Percentiles rank a stretch among this genome's conserved stretches.
Conservation (phyloP, 2,888 invertebrate genomes). For the Drosophila cyrtoloma region DNA sequence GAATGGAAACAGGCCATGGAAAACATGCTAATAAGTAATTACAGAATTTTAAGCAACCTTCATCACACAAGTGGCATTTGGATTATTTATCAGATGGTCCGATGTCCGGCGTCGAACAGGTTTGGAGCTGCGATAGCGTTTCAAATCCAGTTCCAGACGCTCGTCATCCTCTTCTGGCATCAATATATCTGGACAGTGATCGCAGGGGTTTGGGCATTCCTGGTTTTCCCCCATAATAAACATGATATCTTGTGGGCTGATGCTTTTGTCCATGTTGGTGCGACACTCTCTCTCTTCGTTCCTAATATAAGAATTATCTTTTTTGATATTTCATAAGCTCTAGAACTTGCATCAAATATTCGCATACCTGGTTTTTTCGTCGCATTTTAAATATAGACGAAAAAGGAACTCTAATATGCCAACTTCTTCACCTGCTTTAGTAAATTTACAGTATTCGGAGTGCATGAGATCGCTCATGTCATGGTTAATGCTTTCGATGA, state of each 20-base stretch:
- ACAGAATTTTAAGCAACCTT: constrained; percentile 36
- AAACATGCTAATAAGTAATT: not conserved
- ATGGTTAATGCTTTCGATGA: constrained; percentile 54
- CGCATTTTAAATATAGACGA: constrained; percentile 69
- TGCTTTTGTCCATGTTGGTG: constrained; percentile 59
- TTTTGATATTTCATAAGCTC: too few relatives aligned
- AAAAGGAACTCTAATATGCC: constrained; percentile 67
- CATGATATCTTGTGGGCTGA: constrained; percentile 74
- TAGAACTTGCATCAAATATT: too few relatives aligned
- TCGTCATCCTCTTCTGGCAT: constrained; percentile 47
- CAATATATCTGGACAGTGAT: constrained; percentile 40
- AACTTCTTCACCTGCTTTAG: constrained; percentile 18
- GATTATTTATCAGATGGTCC: constrained; percentile 33
- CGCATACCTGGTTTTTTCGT: constrained; percentile 24
- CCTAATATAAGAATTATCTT: constrained; percentile 4
- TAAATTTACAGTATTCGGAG: constrained; percentile 48
- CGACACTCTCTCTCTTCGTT: not conserved
- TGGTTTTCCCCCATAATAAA: constrained; percentile 74
- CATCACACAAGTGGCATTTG: constrained; percentile 54
- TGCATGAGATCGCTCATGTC: constrained; percentile 63
- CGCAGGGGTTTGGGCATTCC: constrained; percentile 36
- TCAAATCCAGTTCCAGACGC: constrained; percentile 66
- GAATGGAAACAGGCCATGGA: not conserved
- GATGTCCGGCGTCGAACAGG: constrained; percentile 50
- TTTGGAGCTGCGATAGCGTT: constrained; percentile 66